phyloP scores from a whole-genome alignment of 2,888 invertebrate species.

The Pediacus dermestoides region DNA sequence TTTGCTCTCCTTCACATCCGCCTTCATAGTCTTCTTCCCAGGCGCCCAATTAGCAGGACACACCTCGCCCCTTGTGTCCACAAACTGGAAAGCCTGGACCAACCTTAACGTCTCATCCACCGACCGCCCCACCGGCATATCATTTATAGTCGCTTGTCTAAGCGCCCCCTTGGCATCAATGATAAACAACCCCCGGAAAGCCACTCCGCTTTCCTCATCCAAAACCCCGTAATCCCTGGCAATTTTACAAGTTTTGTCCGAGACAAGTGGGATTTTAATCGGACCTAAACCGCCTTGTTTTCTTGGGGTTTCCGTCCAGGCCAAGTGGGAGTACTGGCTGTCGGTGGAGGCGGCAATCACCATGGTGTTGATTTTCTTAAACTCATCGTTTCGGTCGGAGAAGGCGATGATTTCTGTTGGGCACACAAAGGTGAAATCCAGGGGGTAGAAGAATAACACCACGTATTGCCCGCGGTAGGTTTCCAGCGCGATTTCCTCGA shows the following conservation, averaged over 20 bases:
- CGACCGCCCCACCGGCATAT: constrained; percentile 87
- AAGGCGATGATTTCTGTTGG: constrained; percentile 97
- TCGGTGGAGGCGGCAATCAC: constrained; percentile 92
- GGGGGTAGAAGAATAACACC: constrained; percentile 87
- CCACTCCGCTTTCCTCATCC: constrained; percentile 87
- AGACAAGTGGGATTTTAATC: constrained; percentile 90
- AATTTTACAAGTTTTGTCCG: constrained; percentile 87
- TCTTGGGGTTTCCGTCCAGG: constrained; percentile 93
- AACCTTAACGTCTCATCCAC: constrained; percentile 93
- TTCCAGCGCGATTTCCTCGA: constrained; percentile 72
- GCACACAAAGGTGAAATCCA: constrained; percentile 85
- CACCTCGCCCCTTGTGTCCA: constrained; percentile 90
- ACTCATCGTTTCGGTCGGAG: constrained; percentile 83
- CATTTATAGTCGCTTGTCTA: constrained; percentile 94
- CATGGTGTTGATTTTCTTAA: constrained; percentile 79
- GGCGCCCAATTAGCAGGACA: constrained; percentile 96
- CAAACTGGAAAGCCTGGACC: constrained; percentile 96
- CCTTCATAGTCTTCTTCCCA: constrained; percentile 88
- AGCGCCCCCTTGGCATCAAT: constrained; percentile 82
- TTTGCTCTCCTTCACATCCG: constrained; percentile 77
- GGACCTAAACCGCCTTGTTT: constrained; percentile 92
- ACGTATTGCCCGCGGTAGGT: constrained; percentile 87
- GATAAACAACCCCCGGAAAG: constrained; percentile 93
- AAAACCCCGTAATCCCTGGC: constrained; percentile 85
- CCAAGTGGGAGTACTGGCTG: constrained; percentile 94